phyloP scores from a whole-genome alignment of 1,140 invertebrate genomes.

The Yoshiicerus persimilis region DNA sequence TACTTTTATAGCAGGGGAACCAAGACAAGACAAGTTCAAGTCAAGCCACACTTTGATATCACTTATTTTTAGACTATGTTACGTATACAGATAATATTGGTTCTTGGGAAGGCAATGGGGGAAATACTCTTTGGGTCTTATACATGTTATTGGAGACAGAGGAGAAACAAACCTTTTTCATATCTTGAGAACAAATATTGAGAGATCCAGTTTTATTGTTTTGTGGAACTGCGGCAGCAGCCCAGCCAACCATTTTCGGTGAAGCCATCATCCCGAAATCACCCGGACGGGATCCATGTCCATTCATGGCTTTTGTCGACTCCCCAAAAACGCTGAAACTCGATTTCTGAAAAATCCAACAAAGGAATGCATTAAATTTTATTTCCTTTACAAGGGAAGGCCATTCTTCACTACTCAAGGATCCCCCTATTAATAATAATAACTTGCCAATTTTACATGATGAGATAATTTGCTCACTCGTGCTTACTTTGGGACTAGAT shows the following conservation, averaged over 20 bases:
- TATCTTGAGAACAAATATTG: conserved; percentile 46
- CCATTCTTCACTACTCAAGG: background rate
- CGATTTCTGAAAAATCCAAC: conserved; percentile 41
- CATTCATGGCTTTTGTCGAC: background rate
- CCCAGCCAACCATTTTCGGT: conserved; percentile 47
- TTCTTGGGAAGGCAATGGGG: too few species aligned
- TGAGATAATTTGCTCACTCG: background rate
- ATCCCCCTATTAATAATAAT: background rate
- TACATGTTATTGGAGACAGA: background rate
- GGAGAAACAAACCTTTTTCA: conserved; percentile 44
- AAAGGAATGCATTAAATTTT: background rate
- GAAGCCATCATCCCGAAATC: conserved; percentile 45
- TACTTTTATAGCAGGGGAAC: background rate
- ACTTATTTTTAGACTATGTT: background rate
- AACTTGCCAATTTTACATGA: background rate
- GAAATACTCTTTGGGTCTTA: too few species aligned
- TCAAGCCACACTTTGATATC: background rate
- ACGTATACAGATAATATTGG: background rate
- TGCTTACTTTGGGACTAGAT: background rate
- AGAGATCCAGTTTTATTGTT: conserved; percentile 49
- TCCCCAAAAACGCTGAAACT: conserved; percentile 42
- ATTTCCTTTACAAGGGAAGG: background rate
- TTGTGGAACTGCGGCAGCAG: conserved; percentile 20
- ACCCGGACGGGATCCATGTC: conserved; percentile 34
- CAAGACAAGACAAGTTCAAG: background rate